Conservation (phyloP, 2,797 vertebrate species). For the Limosa lapponica region DNA sequence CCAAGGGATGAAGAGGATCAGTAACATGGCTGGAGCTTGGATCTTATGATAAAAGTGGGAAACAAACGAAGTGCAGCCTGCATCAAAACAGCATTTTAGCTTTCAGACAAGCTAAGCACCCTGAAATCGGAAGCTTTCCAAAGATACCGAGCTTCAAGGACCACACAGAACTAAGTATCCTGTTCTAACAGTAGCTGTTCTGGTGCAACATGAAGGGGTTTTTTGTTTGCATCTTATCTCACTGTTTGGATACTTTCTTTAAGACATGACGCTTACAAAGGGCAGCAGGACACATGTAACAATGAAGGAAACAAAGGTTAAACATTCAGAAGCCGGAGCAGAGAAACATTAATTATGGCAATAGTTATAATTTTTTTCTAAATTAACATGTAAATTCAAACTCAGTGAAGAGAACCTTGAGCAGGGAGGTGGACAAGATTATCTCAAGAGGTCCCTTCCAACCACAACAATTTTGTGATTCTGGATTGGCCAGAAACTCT, state of each 20-base stretch:
- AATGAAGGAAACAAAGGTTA: neutral
- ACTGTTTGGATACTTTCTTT: neutral
- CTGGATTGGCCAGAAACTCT: neutral
- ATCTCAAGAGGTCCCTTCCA: neutral
- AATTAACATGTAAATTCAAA: neutral
- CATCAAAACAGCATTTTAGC: neutral
- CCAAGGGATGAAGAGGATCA: constrained; percentile 23
- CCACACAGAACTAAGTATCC: neutral
- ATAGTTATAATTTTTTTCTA: neutral
- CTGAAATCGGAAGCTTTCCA: neutral
- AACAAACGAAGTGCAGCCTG: neutral
- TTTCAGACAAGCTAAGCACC: neutral
- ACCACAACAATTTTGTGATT: neutral
- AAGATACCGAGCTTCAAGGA: neutral
- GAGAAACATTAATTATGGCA: neutral
- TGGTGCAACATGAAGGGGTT: neutral
- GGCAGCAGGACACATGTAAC: neutral
- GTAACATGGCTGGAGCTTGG: neutral
- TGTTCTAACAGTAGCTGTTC: neutral
- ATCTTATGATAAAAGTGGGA: neutral
- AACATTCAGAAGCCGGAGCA: neutral
- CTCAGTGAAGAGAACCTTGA: neutral
- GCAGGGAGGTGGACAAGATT: rapidly evolving
- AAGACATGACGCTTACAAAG: neutral
- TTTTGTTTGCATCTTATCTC: neutral